phyloP scores from a whole-genome alignment of 2,113 vertebrate genomes.

The Urocitellus parryii region DNA sequence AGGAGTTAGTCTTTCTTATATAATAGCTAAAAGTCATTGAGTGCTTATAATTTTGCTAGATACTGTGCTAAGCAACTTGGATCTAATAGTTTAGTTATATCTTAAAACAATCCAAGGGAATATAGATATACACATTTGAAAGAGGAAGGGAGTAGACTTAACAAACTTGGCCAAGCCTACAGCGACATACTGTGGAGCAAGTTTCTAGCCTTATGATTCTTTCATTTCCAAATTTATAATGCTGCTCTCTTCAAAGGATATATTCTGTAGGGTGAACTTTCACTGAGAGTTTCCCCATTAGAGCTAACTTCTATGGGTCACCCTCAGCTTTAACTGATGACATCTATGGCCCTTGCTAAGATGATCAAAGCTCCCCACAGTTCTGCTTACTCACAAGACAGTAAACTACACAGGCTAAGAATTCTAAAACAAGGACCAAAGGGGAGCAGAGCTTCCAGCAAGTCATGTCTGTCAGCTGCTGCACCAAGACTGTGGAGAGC shows the following conservation, averaged over 20 bases:
- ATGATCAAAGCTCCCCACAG: not conserved
- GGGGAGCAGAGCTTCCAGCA: not conserved
- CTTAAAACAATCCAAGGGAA: not conserved
- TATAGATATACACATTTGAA: not conserved
- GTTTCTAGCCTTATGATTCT: not conserved
- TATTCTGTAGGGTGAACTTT: not conserved
- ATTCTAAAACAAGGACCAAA: not conserved
- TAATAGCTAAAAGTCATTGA: not conserved
- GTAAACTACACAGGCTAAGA: not conserved
- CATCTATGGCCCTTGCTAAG: not conserved
- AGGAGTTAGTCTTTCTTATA: not conserved
- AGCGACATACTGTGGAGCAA: not conserved
- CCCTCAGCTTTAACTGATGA: not conserved
- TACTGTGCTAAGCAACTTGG: not conserved
- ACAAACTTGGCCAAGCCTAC: not conserved
- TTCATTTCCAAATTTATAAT: not conserved
- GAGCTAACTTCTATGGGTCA: not conserved
- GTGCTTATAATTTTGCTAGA: not conserved
- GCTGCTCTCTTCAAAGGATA: slow-evolving; percentile 1
- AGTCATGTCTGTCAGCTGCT: not conserved
- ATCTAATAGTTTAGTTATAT: not conserved
- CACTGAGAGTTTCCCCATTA: not conserved
- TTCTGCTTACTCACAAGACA: not conserved
- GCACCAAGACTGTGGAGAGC: no score
- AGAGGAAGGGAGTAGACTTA: not conserved